A percentile compares a stretch with the other conserved stretches of the same genome.
Conservation (phyloP, 2,797 vertebrate genomes). For the Cercopithecus petaurista region DNA sequence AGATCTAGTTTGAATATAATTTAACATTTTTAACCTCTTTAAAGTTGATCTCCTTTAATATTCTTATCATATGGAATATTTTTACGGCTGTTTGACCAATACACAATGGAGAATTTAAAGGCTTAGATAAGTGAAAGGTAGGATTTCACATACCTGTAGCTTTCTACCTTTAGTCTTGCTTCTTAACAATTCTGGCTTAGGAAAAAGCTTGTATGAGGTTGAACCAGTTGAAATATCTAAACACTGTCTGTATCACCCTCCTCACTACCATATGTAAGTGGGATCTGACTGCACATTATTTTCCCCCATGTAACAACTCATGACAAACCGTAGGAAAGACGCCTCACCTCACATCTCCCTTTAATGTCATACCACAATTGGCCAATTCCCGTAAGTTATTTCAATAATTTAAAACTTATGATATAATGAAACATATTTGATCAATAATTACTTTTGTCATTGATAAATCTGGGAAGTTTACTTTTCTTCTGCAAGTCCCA, state of each 20-base stretch:
- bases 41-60: background rate
- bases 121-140: background rate
- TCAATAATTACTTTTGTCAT: background rate
- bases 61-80: background rate
- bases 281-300: fast-evolving
- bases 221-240: background rate
- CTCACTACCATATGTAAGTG: too few species aligned
- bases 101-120: background rate
- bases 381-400: background rate
- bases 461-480: background rate
- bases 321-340: background rate
- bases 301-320: background rate
- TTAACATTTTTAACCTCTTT: background rate
- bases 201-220: background rate
- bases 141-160: background rate
- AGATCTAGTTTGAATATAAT: background rate
- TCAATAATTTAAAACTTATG: background rate
- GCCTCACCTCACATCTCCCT: background rate
- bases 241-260: background rate
- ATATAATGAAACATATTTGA: background rate
- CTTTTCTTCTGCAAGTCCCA: background rate
- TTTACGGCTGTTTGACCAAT: background rate
- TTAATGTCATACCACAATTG: background rate
- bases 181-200: background rate
- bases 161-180: background rate